Conservation (phyloP, 2,113 vertebrate genomes). For the Odontophorus gujanensis region DNA sequence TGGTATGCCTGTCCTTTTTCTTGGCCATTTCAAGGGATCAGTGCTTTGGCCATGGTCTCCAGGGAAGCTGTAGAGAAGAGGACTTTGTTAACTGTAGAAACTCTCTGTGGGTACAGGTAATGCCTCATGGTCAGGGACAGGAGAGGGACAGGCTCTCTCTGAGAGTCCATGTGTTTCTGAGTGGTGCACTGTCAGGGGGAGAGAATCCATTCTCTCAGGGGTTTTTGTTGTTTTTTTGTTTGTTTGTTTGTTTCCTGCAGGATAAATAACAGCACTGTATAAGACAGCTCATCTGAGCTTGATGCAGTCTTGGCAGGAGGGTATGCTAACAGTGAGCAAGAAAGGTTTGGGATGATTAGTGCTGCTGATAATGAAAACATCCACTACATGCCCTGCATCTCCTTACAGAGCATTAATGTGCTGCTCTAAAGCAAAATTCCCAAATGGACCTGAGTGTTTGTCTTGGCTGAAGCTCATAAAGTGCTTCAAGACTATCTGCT, state of each 20-base stretch:
- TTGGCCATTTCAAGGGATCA: neutral
- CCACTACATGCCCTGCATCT: neutral
- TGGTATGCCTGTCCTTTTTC: neutral
- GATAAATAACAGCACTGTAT: neutral
- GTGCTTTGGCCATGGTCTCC: neutral
- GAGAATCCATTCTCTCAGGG: neutral
- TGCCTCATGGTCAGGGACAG: neutral
- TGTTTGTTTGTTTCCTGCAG: neutral
- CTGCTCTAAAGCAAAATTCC: slow-evolving; percentile 16
- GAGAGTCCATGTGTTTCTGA: fast-evolving
- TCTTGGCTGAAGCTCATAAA: slow-evolving; percentile 14
- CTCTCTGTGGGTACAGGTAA: neutral
- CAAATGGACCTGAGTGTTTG: slow-evolving; percentile 18
- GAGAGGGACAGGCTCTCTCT: neutral
- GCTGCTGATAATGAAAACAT: slow-evolving; percentile 9
- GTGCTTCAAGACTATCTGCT: slow-evolving; percentile 10
- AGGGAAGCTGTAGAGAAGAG: neutral
- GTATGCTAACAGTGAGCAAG: neutral
- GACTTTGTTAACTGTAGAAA: neutral
- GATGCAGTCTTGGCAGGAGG: neutral
- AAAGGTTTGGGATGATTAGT: neutral
- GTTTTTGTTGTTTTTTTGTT: too few species aligned
- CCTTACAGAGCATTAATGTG: slow-evolving; percentile 26
- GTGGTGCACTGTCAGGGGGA: neutral
- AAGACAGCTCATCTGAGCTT: neutral